These are phyloP conservation scores for Pteromalus puparum DNA, from an alignment of 1,140 invertebrate species.

Conservation along the genomic window DNA sequence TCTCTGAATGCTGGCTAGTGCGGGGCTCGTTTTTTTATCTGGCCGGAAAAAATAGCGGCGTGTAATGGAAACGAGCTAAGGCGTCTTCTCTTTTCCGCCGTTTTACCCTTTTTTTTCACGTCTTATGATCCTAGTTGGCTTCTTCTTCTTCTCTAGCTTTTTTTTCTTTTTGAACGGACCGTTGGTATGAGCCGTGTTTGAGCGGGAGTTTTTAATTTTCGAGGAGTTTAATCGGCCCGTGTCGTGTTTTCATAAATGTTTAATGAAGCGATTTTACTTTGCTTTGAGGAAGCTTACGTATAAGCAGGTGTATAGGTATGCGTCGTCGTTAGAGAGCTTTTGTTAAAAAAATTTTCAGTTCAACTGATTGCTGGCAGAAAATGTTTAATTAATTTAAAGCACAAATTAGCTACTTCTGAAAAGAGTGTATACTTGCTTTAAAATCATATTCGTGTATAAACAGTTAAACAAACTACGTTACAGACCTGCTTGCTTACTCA, in stretches of 20 bases:
- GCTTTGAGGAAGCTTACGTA: not conserved
- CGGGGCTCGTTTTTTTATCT: not conserved
- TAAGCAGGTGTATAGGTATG: too few relatives aligned
- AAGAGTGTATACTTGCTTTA: too few relatives aligned
- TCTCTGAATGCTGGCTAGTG: slow-evolving; percentile 7
- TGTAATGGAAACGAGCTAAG: slow-evolving; percentile 32
- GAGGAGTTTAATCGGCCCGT: slow-evolving; percentile 24
- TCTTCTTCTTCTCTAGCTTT: not conserved
- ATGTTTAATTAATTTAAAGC: too few relatives aligned
- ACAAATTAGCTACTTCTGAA: too few relatives aligned
- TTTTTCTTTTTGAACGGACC: not conserved
- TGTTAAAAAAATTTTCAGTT: too few relatives aligned
- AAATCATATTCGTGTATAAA: too few relatives aligned
- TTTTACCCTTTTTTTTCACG: not conserved
- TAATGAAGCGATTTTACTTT: slow-evolving; percentile 21
- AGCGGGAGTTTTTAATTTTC: slow-evolving; percentile 40
- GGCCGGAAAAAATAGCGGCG: slow-evolving; percentile 4
- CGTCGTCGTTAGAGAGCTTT: too few relatives aligned
- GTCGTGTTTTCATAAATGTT: slow-evolving; percentile 46
- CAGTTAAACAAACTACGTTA: too few relatives aligned
- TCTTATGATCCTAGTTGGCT: slow-evolving; percentile 8
- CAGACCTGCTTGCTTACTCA: too few relatives aligned
- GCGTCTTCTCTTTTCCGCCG: not conserved
- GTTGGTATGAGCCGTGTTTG: not conserved
- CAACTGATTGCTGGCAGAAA: too few relatives aligned